phyloP scores from a whole-genome alignment of 2,797 vertebrate species.

The Cryptoprocta ferox region DNA sequence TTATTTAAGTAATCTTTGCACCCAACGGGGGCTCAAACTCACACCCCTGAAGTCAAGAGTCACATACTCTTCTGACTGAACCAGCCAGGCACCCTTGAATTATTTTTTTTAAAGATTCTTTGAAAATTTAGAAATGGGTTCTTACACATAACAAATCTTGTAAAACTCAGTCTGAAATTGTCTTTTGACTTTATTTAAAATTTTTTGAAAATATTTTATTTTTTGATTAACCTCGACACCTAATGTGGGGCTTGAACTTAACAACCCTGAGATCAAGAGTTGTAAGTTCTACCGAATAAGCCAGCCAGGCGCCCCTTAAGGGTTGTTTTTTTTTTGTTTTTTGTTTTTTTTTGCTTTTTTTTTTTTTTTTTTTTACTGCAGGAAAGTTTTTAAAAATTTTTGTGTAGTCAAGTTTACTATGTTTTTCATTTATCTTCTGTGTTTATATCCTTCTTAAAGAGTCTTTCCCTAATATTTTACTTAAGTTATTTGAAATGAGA shows the following conservation, averaged over 20 bases:
- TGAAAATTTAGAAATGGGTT: background rate
- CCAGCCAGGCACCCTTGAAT: too few species aligned
- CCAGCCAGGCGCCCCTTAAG: background rate
- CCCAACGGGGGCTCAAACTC: too few species aligned
- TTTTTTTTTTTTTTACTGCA: background rate
- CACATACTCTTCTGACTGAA: too few species aligned
- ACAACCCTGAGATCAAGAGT: background rate
- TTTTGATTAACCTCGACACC: background rate
- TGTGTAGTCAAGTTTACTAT: background rate
- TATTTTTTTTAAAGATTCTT: background rate
- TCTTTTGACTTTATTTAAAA: slow-evolving; percentile 2
- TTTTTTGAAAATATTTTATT: background rate
- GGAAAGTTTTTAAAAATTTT: background rate
- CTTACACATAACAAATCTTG: background rate
- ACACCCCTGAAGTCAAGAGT: too few species aligned
- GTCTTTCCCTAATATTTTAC: background rate
- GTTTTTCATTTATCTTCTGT: background rate
- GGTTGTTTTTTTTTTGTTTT: background rate
- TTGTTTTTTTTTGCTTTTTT: too few species aligned
- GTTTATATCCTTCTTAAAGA: background rate
- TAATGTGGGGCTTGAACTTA: background rate
- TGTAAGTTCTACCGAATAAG: background rate
- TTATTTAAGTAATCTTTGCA: too few species aligned
- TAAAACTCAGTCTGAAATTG: background rate
- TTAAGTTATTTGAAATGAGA: background rate